phyloP scores from a whole-genome alignment of 1,140 invertebrate genomes.

The Anagrus nilaparvatae region DNA sequence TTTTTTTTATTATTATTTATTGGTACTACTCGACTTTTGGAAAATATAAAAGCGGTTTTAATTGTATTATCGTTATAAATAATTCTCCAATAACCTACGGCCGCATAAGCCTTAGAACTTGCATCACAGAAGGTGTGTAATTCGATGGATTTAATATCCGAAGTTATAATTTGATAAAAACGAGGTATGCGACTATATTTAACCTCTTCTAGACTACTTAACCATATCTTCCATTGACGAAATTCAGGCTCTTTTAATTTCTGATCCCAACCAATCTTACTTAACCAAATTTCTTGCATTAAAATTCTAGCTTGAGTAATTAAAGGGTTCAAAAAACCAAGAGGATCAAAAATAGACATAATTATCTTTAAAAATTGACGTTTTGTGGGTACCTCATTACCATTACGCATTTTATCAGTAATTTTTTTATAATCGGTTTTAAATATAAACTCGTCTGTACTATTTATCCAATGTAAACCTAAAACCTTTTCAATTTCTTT shows the following conservation, averaged over 20 bases:
- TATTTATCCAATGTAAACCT: not conserved
- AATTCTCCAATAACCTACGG: conserved; percentile 19
- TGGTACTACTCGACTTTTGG: conserved; percentile 23
- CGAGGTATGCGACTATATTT: conserved; percentile 6
- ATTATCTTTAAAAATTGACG: conserved; percentile 23
- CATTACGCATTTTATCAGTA: too few relatives aligned
- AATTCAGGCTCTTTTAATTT: not conserved
- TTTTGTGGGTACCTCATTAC: conserved; percentile 28
- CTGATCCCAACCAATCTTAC: conserved; percentile 6
- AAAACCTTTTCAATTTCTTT: not conserved
- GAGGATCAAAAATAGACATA: conserved; percentile 30
- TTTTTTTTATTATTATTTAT: too few relatives aligned
- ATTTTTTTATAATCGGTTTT: not conserved
- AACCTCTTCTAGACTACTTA: conserved; percentile 8
- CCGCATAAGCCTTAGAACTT: conserved; percentile 22
- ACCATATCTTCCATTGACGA: conserved; percentile 13
- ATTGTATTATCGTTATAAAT: not conserved
- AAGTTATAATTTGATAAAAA: not conserved
- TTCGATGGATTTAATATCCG: not conserved
- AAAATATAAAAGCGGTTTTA: conserved; percentile 7
- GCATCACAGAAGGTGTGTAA: conserved; percentile 20
- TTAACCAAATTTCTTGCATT: conserved; percentile 29
- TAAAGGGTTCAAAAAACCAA: conserved; percentile 21
- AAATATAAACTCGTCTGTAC: not conserved
- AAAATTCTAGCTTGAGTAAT: conserved; percentile 26